Base-by-base conservation (phyloP, 2,888 invertebrate genomes). In the Pollenia griseotomentosa region DNA sequence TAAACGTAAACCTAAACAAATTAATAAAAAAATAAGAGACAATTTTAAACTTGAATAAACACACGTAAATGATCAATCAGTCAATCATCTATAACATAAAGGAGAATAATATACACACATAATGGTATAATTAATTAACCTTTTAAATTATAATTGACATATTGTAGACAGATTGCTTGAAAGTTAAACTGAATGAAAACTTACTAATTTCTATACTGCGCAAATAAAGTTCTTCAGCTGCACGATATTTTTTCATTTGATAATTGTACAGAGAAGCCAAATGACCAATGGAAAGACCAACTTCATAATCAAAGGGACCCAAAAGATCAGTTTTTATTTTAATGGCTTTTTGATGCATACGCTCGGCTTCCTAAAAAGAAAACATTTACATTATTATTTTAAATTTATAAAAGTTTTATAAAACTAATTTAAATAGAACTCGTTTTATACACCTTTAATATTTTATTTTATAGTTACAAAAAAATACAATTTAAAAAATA, bases 221-320 rank as follows among this genome's bases (percentile, higher is more conserved):
- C 89, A 96, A 95, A 92, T 98, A 98, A 0, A 98, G 95, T 90
- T 95, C 94, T 93, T 98, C 98, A 0, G 99, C 98, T 90, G 97
- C 97, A 88, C 95, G 94, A 93, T 96, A 97, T 92, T 97, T 96
- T 91, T 95, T 95, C 97, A 98, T 98, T 93, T 99, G 98, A 94
- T 98, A 98, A 94, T 98, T 98, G 94, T 98, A 98, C 51, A 99
- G 95, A 55, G 98, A 98, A 46, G 98, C 99, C 89, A 99, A 95
- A 94, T 98, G 98, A 0, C 98, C 98, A 90, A 98, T 96, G 89
- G 98, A 98, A 48, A 98, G 95, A 9, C 98, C 98, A 89, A 98
- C 97, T 94, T 98, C 98, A 92, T 97, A 98, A 94, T 98, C 98
- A 77, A 97, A 96, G 0, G 95, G 94, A 0, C 98, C 98, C 12